Evolutionary conservation across 2,888 invertebrate genomes (phyloP), one percentile per base, ranked within the genome.

Genomic region (Sinelater perroti): DNA sequence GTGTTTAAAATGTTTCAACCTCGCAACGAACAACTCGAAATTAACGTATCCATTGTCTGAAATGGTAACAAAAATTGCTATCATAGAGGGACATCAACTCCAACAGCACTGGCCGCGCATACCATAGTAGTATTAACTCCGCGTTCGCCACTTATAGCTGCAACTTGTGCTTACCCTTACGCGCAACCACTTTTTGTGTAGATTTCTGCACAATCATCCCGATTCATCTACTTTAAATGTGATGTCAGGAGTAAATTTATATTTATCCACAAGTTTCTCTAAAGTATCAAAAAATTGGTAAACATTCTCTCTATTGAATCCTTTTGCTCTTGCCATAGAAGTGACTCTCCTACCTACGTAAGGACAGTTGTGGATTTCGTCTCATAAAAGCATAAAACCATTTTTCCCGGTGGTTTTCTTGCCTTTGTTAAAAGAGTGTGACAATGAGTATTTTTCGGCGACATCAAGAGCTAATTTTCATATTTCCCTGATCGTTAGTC

Each of bases 61-160:
- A n/a, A n/a, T n/a, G n/a, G n/a, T n/a, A n/a, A n/a, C n/a, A n/a
- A n/a, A n/a, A n/a, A n/a, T n/a, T n/a, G n/a, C n/a, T n/a, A n/a
- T n/a, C n/a, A n/a, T n/a, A n/a, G n/a, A n/a, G n/a, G n/a, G n/a
- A n/a, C n/a, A n/a, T n/a, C n/a, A n/a, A n/a, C n/a, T n/a, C n/a
- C n/a, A n/a, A 30, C 30, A 10, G 35, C 35, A 18, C 17, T 35
- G 2, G 18, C 35, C 45, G 61, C 60, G 45, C 64, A 63, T 8
- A 66, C 65, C 11, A 64, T 10, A n/a, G 63, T 65, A n/a, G 65
- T 67, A 38, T 66, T 65, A 2, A 66, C 46, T 11, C 66, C 66
- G 50, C 65, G 35, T 45, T 67, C 64, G 8, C 57, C 65, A 40
- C 63, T 66, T 7, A 64, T 26, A 8, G 60, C 20, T 13, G 10